A percentile compares a stretch with the other conserved stretches of the same genome.
Evolutionary conservation across 2,888 invertebrate genomes (phyloP).

Genomic region (Tenodera sinensis): DNA sequence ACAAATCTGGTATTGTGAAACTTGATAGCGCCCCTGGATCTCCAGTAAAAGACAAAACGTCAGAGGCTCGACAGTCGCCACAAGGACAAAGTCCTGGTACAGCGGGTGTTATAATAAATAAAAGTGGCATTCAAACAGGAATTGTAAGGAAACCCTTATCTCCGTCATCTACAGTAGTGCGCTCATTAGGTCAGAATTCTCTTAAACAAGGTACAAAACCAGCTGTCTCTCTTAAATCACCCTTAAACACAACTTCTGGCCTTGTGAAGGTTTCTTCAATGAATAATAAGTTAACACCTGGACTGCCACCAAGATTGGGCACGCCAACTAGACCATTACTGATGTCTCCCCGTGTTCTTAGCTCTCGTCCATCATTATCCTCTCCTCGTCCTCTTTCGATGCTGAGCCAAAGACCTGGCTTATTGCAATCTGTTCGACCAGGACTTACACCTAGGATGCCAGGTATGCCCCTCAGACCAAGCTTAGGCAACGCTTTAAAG

Average conservation of each 20-base stretch:
- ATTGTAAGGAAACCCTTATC: neutral
- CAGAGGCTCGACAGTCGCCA: neutral
- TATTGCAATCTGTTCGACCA: slow-evolving; percentile 5
- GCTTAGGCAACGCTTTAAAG: neutral
- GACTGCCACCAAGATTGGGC: neutral
- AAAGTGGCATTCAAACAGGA: neutral
- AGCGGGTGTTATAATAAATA: neutral
- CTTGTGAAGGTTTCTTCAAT: slow-evolving; percentile 11
- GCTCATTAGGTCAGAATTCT: neutral
- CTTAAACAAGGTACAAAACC: neutral
- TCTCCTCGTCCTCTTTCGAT: slow-evolving; percentile 8
- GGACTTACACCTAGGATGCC: slow-evolving; percentile 5
- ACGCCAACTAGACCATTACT: neutral
- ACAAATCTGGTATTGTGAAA: slow-evolving; percentile 46
- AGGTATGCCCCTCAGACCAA: neutral
- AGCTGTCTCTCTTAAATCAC: neutral
- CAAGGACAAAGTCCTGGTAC: neutral
- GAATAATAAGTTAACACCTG: neutral
- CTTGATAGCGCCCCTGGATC: neutral
- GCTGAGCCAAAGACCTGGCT: slow-evolving; percentile 5
- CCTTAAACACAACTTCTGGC: neutral
- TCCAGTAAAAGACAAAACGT: neutral
- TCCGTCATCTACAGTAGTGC: neutral
- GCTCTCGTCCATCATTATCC: slow-evolving; percentile 15
- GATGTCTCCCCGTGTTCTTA: slow-evolving; percentile 19